Evolutionary conservation across 2,113 vertebrate genomes (phyloP).

Genomic region (Phrynosoma platyrhinos): DNA sequence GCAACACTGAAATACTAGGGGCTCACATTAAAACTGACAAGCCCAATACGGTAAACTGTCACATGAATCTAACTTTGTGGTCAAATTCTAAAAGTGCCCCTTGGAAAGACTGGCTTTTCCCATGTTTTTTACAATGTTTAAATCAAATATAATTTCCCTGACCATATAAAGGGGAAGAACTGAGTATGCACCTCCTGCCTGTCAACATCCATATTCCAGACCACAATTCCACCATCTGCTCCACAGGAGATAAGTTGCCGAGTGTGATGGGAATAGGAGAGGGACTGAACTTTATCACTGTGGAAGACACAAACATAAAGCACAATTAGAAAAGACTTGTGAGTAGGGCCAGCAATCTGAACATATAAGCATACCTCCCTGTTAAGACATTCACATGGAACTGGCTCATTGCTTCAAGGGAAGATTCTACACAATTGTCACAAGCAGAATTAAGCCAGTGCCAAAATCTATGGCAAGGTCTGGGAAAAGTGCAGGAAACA

Average conservation of each 20-base stretch:
- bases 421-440: not conserved
- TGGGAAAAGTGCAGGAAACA: too few relatives aligned
- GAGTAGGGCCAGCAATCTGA: constrained; percentile 26
- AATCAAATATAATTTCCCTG: constrained; percentile 10
- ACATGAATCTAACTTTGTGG: not conserved
- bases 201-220: constrained; percentile 99
- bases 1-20: not conserved
- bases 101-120: not conserved
- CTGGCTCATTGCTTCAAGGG: too few relatives aligned
- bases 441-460: not conserved
- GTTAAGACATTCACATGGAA: too few relatives aligned
- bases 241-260: constrained; percentile 97
- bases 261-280: constrained; percentile 94
- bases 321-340: not conserved
- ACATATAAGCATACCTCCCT: not conserved
- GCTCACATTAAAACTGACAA: not conserved
- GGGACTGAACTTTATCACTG: constrained; percentile 94
- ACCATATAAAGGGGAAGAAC: constrained; percentile 38
- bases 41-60: not conserved
- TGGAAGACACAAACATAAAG: constrained; percentile 45
- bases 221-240: constrained; percentile 91
- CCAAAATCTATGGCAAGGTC: not conserved
- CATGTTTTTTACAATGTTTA: not conserved
- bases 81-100: not conserved
- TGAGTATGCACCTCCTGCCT: constrained; percentile 90